phyloP scores from a whole-genome alignment of 2,797 vertebrate species.

The Clarias pachynema region DNA sequence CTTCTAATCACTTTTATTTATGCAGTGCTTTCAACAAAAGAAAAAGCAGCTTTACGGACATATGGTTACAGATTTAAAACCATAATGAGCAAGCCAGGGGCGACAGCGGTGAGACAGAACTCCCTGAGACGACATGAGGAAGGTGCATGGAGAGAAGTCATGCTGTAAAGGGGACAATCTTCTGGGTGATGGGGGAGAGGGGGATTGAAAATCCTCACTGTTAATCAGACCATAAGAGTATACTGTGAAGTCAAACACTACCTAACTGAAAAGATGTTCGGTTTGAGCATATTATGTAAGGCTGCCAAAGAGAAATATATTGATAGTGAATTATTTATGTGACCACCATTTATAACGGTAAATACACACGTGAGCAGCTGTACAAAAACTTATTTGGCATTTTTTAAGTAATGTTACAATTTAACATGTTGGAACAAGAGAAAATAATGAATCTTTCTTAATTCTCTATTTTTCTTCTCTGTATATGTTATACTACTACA shows the following conservation, averaged over 20 bases:
- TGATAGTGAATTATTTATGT: background rate
- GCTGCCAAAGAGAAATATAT: background rate
- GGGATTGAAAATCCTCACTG: background rate
- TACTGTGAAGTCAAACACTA: background rate
- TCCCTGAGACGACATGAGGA: background rate
- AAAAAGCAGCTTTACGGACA: conserved; percentile 1
- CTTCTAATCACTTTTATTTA: background rate
- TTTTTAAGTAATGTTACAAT: too few species aligned
- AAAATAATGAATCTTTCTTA: background rate
- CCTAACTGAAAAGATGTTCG: background rate
- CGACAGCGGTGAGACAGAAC: background rate
- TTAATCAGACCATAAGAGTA: background rate
- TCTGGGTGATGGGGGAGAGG: background rate
- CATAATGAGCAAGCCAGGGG: background rate
- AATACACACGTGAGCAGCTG: background rate
- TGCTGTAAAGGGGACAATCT: background rate
- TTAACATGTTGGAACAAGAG: background rate
- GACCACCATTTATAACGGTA: background rate
- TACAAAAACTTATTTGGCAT: background rate
- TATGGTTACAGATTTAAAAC: background rate
- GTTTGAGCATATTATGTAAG: background rate
- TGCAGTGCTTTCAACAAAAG: background rate
- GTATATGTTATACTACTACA: too few species aligned
- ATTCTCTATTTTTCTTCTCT: too few species aligned
- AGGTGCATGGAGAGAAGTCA: background rate